Evolutionary conservation across 2,113 vertebrate genomes (phyloP), one percentile per base, ranked within the genome.

Genomic region (Entelurus aequoreus): DNA sequence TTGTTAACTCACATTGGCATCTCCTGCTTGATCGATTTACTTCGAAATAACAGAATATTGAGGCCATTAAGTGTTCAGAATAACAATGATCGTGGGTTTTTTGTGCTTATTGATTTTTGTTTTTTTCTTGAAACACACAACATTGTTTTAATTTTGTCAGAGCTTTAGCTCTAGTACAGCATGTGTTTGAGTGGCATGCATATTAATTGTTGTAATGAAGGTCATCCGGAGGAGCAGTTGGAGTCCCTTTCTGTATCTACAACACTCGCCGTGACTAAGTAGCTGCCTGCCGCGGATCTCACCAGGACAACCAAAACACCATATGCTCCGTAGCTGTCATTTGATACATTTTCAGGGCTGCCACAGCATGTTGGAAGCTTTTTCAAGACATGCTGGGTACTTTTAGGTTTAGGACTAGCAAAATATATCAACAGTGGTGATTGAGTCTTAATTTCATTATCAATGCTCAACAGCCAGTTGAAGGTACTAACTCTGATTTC

Each of bases 151-250:
- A 42, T 42, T 42, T 42, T 42, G 40, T 8, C 2, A 42, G 10
- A 11, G 5, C 11, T 8, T n/a, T 16, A 72, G 63, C 55, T 28
- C n/a, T 35, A 9, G 51, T 65, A 40, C 67, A 66, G 64, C 35
- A 63, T 69, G 12, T 83, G 83, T 72, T 6, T 87, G 87, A 88
- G 49, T 88, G 88, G 80, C 86, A 66, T 66, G 55, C 81, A 69
- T 87, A 60, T 74, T 90, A 88, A 90, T 90, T 88, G 76, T 71
- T 66, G 40, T 90, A 88, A 90, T 83, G 85, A 90, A 90, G 84
- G 88, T 89, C 86, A 88, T 78, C 79, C 66, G 58, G 65, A 68
- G 71, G 69, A 86, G 72, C 88, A 83, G 87, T 84, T 84, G 87
- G 88, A 86, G 71, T 71, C 68, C 44, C 42, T 66, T 62, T 79